Evolutionary conservation across 2,888 invertebrate species (phyloP), one percentile per base, ranked within the genome.

Genomic region (Drosophila diplacantha): DNA sequence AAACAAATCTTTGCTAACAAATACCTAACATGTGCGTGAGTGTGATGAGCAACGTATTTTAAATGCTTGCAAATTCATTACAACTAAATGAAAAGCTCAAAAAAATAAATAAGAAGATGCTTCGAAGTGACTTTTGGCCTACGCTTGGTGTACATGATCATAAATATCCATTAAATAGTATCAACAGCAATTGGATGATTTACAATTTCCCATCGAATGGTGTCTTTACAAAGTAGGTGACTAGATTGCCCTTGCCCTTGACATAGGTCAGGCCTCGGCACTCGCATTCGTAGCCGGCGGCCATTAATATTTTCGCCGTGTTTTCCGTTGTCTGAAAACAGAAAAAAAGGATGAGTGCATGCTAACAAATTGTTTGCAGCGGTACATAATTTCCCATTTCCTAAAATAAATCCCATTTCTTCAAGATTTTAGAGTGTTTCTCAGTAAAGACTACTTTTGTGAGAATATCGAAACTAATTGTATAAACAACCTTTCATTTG

Each of bases 181-280:
- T 69, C 60, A 82, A 69, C 49, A 44, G 69, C 63, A 69, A 61
- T 44, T 72, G 58, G 61, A 60, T 58, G 50, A 73, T 62, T 83
- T 87, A 88, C 68, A 88, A 73, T 85, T 90, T 91, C 63, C 91
- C 91, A 86, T 93, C 93, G 85, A 92, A 94, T 52, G 92, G 93
- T 51, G 96, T 96, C 88, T 93, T 95, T n/a, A 96, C 95, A 85
- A 96, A 96, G 88, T 96, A 98, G 1, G 97, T 97, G 39, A 92
- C 93, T 57, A 98, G 89, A 6, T 93, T 95, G 22, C 96, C 96
- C 88, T 98, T 98, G 39, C 99, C 99, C 89, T 99, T 99, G 11
- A 99, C 96, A 84, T 92, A 95, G 5, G 96, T 98, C 0, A 96
- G 94, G 0, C 99, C 98, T 22, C 98, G 91, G 85, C 96, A 96